Conservation (phyloP, 2,113 vertebrate genomes). For the Gallinago paraguaiae region DNA sequence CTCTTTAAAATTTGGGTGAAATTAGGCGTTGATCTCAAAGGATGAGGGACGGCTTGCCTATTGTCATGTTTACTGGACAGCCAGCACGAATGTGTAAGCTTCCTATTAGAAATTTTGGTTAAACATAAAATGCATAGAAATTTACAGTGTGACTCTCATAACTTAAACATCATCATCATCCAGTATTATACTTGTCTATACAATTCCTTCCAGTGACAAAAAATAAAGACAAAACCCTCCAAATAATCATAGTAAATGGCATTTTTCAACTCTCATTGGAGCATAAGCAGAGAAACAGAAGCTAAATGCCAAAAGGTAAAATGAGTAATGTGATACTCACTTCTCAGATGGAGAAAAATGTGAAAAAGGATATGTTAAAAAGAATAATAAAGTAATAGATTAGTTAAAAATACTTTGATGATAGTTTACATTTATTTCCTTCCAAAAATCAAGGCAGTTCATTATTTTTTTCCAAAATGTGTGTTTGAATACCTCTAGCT, state of each 20-base stretch:
- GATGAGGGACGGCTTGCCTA: not conserved
- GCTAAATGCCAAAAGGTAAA: not conserved
- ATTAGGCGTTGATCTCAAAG: not conserved
- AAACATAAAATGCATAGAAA: not conserved
- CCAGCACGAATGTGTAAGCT: not conserved
- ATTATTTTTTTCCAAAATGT: not conserved
- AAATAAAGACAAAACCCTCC: not conserved
- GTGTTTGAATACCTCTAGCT: not conserved
- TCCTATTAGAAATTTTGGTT: not conserved
- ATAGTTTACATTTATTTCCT: not conserved
- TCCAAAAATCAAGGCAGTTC: not conserved
- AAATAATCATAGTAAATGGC: not conserved
- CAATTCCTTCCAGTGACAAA: not conserved
- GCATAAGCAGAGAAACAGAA: not conserved
- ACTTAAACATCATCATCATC: not conserved
- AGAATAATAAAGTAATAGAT: not conserved
- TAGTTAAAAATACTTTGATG: not conserved
- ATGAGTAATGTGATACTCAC: not conserved
- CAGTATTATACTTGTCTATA: not conserved
- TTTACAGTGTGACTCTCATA: not conserved
- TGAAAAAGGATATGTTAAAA: not conserved
- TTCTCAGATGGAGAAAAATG: not conserved
- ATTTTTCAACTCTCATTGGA: not conserved
- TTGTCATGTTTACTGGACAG: not conserved
- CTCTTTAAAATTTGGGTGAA: not conserved